phyloP scores from a whole-genome alignment of 2,113 vertebrate species.

The Crotalus horridus region DNA sequence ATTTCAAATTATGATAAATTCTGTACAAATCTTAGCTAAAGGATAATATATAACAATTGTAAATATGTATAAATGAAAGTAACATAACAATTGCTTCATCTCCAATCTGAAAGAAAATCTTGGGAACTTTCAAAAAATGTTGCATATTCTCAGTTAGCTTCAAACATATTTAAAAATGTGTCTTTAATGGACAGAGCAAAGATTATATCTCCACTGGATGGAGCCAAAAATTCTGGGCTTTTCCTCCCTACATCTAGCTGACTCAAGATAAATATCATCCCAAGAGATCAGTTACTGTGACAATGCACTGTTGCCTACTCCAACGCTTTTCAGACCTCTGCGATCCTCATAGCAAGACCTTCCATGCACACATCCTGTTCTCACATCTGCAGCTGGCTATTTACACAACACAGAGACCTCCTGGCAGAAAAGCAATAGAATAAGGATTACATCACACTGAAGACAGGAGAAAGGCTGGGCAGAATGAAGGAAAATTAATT shows the following conservation, averaged over 20 bases:
- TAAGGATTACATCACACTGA: slow-evolving; percentile 17
- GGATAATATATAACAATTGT: background rate
- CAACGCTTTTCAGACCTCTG: background rate
- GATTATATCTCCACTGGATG: background rate
- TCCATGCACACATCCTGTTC: background rate
- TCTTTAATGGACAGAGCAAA: background rate
- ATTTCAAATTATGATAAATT: background rate
- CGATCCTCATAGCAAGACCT: background rate
- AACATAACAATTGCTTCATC: background rate
- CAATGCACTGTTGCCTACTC: background rate
- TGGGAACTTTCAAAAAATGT: background rate
- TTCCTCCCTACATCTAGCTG: background rate
- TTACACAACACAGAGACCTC: slow-evolving; percentile 4
- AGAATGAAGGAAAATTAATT: background rate
- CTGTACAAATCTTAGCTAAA: background rate
- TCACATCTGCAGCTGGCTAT: slow-evolving; percentile 32
- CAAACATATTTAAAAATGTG: background rate
- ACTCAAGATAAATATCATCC: slow-evolving; percentile 5
- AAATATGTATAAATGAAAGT: background rate
- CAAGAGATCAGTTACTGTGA: background rate
- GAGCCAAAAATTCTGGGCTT: background rate
- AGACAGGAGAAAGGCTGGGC: slow-evolving; percentile 6
- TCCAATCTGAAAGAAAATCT: background rate
- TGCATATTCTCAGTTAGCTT: background rate
- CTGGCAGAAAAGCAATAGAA: slow-evolving; percentile 9